These are phyloP conservation scores for Auanema sp. DNA, from an alignment of 2,888 invertebrate genomes.

Conservation along the genomic window DNA sequence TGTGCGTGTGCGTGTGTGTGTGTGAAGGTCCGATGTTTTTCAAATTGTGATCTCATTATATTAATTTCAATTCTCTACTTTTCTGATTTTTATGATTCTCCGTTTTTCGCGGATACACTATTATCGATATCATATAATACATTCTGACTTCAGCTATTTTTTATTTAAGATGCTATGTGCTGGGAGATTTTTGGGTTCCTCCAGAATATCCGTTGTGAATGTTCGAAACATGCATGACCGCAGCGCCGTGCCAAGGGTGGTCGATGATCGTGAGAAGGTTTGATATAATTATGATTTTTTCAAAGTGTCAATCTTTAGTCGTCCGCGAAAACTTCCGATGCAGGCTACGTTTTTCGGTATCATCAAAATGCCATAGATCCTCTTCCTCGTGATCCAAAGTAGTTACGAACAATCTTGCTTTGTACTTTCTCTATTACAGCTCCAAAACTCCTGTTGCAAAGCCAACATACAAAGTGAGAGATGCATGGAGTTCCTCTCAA, in stretches of 20 bases:
- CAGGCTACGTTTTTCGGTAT: conserved; percentile 60
- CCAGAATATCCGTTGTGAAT: not conserved
- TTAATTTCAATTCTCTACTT: too few relatives aligned
- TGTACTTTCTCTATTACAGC: conserved; percentile 1
- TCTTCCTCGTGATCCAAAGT: conserved; percentile 57
- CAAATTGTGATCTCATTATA: too few relatives aligned
- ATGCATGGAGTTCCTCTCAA: conserved; percentile 42
- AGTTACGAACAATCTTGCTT: not conserved
- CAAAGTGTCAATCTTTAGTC: conserved; percentile 10
- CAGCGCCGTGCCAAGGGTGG: conserved; percentile 56
- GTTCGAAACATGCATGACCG: conserved; percentile 47
- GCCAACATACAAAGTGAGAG: conserved; percentile 48
- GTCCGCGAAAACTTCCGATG: conserved; percentile 28
- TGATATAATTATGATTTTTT: not conserved
- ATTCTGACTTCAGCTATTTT: not conserved
- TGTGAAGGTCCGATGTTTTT: too few relatives aligned
- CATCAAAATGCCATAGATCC: conserved; percentile 59
- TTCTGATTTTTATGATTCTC: too few relatives aligned
- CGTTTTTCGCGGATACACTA: not conserved
- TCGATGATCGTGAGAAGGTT: conserved; percentile 57
- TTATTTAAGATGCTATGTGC: not conserved
- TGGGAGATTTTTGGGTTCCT: too few relatives aligned
- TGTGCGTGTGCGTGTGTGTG: too few relatives aligned
- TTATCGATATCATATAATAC: not conserved
- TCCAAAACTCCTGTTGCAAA: conserved; percentile 44